Conservation (phyloP, 1,140 invertebrate genomes). For the Caenorhabditis briggsae region DNA sequence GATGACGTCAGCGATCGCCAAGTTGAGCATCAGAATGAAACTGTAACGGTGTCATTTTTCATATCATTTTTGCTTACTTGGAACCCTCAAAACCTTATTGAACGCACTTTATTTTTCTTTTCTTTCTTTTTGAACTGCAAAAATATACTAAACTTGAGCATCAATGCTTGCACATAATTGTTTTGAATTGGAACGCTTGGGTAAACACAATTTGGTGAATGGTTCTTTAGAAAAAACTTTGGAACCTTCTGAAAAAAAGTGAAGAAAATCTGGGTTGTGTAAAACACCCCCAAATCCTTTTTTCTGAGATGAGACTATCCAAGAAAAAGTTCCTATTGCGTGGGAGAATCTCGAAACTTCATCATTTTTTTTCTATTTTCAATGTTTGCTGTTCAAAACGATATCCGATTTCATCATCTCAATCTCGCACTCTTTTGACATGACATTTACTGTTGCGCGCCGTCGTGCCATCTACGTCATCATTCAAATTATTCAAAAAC, state of each 20-base stretch:
- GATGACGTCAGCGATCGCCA: slow-evolving; percentile 75
- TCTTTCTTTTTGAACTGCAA: not conserved
- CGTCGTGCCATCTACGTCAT: not conserved
- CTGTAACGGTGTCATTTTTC: slow-evolving; percentile 60
- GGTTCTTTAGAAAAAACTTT: slow-evolving; percentile 32
- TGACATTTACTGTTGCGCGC: slow-evolving; percentile 49
- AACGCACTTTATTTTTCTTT: not conserved
- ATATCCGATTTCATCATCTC: slow-evolving; percentile 43
- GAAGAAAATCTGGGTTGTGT: not conserved
- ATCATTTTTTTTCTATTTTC: slow-evolving; percentile 30
- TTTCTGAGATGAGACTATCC: not conserved
- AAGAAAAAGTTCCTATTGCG: not conserved
- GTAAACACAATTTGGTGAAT: slow-evolving; percentile 4
- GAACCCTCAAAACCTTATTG: not conserved
- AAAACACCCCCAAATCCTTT: too few species aligned
- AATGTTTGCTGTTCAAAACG: slow-evolving; percentile 54
- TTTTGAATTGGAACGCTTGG: slow-evolving; percentile 58
- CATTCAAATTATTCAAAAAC: not conserved
- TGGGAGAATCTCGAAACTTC: slow-evolving; percentile 21
- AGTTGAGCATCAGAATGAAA: slow-evolving; percentile 76
- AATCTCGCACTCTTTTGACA: slow-evolving; percentile 36
- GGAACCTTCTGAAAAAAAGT: too few species aligned
- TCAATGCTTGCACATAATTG: slow-evolving; percentile 28
- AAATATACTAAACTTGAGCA: slow-evolving; percentile 9
- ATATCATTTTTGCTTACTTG: not conserved